A percentile compares a stretch with the other conserved stretches of the same genome.
Conservation (phyloP, 2,797 vertebrate species). For the Myotis vivesi region DNA sequence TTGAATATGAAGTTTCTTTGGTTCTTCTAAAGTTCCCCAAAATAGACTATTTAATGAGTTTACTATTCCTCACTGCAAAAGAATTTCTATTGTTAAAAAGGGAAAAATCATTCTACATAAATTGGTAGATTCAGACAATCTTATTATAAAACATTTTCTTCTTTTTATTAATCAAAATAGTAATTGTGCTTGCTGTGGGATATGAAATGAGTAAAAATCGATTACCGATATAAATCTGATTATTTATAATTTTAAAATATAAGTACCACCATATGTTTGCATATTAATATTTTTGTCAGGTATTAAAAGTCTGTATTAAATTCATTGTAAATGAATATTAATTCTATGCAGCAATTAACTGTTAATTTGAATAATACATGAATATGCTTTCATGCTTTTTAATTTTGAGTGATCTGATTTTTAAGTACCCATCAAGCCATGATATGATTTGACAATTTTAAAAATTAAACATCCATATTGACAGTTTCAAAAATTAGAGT, state of each 20-base stretch:
- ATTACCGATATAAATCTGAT: neutral
- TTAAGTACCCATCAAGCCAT: conserved; percentile 34
- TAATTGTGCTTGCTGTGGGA: neutral
- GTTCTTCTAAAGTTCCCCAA: neutral
- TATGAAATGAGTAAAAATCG: conserved; percentile 28
- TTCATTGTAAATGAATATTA: conserved; percentile 60
- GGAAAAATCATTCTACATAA: neutral
- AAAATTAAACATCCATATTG: conserved; percentile 43
- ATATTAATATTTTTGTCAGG: conserved; percentile 38
- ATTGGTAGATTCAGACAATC: neutral
- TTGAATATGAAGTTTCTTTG: neutral
- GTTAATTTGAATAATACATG: conserved; percentile 72
- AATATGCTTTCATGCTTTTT: conserved; percentile 50
- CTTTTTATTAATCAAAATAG: neutral
- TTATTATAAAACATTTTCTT: neutral
- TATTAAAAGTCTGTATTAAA: conserved; percentile 53
- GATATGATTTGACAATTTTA: conserved; percentile 36
- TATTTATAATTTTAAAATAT: conserved; percentile 51
- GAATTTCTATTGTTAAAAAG: neutral
- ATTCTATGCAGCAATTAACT: conserved; percentile 59
- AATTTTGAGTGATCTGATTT: conserved; percentile 58
- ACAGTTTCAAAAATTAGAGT: conserved; percentile 57
- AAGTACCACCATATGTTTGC: neutral
- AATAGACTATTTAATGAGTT: neutral
- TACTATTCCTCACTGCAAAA: neutral